Evolutionary conservation across 2,888 invertebrate genomes (phyloP), one percentile per base, ranked within the genome.

Genomic region (Apomyelois bistriatella): DNA sequence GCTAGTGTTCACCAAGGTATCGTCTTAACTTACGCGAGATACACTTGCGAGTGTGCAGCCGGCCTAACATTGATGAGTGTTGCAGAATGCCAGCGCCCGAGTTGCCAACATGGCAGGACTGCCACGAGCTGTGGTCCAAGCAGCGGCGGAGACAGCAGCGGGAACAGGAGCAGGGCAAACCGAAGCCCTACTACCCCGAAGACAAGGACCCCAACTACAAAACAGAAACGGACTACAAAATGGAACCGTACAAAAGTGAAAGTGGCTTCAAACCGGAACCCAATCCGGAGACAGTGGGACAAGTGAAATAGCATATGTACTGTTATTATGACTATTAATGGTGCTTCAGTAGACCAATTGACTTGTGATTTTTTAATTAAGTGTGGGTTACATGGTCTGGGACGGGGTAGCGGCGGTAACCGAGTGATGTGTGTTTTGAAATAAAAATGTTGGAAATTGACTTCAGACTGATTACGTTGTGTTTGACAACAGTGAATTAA

Each of bases 81-180:
- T 79, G 37, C 79, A 96, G 96, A 83, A 96, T 97, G 94, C 92
- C 94, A 48, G 94, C 94, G 0, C 96, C 96, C 0, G 94, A 94
- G 79, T 87, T 99, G 61, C 99, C 99, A 0, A 96, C 95, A 30
- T 97, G 97, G 95, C 99, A 99, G 85, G 99, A 99, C 87, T 99
- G 99, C 80, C 99, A 99, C 90, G 99, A 99, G 85, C 92, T 99
- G 75, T 99, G 99, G 99, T 97, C 98, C 70, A 99, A 99, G 86
- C 97, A 96, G 79, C 94, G 98, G n/a, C 94, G 97, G 65, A 92
- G 94, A 30, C 96, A 96, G 78, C 92, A 96, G 74, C 92, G 95
- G 42, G 96, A 97, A 71, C 95, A 95, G 74, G 93, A 94, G 69
- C 61, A 70, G 42, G 60, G 62, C 6, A 68, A 70, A 52, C 64